phyloP scores from a whole-genome alignment of 1,140 invertebrate genomes.

The Drosophila navojoa region DNA sequence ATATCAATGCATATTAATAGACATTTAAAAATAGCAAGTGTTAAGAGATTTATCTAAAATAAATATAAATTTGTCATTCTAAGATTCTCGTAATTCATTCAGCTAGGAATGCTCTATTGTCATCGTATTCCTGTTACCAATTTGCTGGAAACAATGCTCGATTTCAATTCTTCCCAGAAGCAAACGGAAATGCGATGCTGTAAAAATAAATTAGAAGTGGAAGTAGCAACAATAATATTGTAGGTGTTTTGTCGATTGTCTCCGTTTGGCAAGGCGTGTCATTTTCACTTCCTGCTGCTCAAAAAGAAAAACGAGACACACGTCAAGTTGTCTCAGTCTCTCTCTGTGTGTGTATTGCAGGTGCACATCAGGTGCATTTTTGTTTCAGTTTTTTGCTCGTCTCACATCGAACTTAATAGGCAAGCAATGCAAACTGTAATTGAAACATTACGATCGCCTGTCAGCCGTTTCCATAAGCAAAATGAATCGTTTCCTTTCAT shows the following conservation, averaged over 20 bases:
- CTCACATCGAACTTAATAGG: conserved; percentile 45
- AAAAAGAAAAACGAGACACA: conserved; percentile 1
- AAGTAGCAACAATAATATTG: conserved; percentile 38
- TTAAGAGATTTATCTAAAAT: too few relatives aligned
- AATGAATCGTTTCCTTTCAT: conserved; percentile 72
- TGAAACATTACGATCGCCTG: conserved; percentile 65
- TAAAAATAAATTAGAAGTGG: conserved; percentile 61
- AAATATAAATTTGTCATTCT: too few relatives aligned
- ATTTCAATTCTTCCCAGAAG: conserved; percentile 42
- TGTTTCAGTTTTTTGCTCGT: background rate
- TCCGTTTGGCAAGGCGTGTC: conserved; percentile 64
- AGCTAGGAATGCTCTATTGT: background rate
- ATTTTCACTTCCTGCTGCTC: conserved; percentile 58
- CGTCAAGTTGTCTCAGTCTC: conserved; percentile 1
- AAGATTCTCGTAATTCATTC: background rate
- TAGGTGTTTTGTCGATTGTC: conserved; percentile 33
- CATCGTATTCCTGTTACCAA: conserved; percentile 34
- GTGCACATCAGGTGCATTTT: conserved; percentile 33
- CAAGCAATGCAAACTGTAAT: conserved; percentile 36
- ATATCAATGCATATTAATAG: too few relatives aligned
- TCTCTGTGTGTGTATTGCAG: conserved; percentile 11
- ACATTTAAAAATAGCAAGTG: too few relatives aligned
- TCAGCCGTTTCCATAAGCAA: conserved; percentile 61
- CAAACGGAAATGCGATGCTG: conserved; percentile 63
- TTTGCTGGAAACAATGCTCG: conserved; percentile 54